A percentile compares a stretch with the other conserved stretches of the same genome.
Evolutionary conservation across 2,797 vertebrate species (phyloP).

Genomic region (Sarcophilus harrisii): DNA sequence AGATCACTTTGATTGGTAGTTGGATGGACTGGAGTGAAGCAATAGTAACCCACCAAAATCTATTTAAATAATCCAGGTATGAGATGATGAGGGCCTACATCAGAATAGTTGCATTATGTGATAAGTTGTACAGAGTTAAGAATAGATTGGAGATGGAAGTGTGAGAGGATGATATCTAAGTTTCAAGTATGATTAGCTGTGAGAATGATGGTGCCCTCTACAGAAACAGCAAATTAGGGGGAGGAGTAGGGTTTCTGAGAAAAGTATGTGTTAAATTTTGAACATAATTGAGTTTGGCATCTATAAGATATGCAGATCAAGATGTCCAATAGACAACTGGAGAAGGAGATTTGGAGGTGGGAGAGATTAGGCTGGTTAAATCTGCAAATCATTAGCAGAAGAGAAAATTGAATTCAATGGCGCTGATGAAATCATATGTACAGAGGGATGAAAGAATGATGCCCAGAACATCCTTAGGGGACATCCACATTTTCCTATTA

Average conservation of each 20-base stretch:
- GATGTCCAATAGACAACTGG: not conserved
- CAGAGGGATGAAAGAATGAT: not conserved
- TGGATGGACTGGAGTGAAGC: not conserved
- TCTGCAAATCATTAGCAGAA: not conserved
- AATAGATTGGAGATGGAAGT: slow-evolving; percentile 5
- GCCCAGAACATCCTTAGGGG: not conserved
- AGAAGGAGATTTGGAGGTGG: not conserved
- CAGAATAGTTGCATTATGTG: not conserved
- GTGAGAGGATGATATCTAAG: not conserved
- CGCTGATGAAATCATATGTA: not conserved
- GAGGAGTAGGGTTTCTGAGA: not conserved
- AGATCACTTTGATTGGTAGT: not conserved
- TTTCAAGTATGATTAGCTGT: not conserved
- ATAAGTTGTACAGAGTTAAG: not conserved
- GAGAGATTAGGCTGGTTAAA: not conserved
- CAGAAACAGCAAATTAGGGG: not conserved
- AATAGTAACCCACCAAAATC: too few species aligned
- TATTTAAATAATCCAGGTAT: not conserved
- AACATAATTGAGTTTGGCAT: not conserved
- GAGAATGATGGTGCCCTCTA: not conserved
- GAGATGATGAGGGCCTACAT: not conserved
- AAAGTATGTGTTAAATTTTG: not conserved
- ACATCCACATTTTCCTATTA: not conserved
- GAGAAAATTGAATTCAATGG: not conserved
- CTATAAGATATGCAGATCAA: not conserved